Evolutionary conservation across 2,113 vertebrate genomes (phyloP).

Genomic region (Pluvialis apricaria): DNA sequence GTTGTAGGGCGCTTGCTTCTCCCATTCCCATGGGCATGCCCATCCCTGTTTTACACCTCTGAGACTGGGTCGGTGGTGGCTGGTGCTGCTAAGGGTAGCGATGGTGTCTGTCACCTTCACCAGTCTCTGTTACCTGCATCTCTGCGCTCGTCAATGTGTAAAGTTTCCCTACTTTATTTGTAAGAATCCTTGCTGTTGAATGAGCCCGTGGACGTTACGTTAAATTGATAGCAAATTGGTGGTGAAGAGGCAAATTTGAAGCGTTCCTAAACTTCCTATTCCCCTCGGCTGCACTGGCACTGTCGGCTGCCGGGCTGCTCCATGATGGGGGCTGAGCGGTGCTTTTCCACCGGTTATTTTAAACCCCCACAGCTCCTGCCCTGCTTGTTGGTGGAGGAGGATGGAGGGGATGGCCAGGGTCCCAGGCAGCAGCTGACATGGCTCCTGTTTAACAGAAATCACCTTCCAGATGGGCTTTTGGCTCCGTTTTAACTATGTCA

Average conservation of each 20-base stretch:
- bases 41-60: neutral
- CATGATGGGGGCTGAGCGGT: neutral
- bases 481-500: neutral
- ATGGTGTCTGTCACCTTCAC: neutral
- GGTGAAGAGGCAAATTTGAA: neutral
- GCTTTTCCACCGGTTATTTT: neutral
- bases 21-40: accelerated
- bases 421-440: neutral
- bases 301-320: neutral
- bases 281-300: neutral
- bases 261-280: neutral
- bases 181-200: neutral
- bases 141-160: accelerated
- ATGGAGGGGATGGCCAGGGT: neutral
- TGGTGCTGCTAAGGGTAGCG: neutral
- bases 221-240: neutral
- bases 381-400: neutral
- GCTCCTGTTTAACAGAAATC: neutral
- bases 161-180: neutral
- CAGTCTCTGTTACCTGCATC: neutral
- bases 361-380: neutral
- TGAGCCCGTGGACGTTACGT: neutral
- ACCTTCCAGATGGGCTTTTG: neutral
- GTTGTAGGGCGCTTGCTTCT: neutral
- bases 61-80: neutral